These are phyloP conservation scores for Drosophila falleni DNA, from an alignment of 2,888 invertebrate species.

Conservation along the genomic window DNA sequence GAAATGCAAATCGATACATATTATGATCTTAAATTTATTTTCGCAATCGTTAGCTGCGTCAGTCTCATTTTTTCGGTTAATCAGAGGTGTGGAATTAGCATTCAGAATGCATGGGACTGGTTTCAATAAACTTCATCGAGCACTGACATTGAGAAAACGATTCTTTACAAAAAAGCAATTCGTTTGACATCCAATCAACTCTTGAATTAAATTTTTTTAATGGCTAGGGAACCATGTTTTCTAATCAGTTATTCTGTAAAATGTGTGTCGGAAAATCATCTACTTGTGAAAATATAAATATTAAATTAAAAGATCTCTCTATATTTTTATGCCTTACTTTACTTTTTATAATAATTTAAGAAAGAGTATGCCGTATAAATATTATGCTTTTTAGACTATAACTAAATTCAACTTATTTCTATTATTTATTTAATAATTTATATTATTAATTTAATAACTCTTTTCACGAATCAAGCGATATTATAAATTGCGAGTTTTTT, in stretches of 20 bases:
- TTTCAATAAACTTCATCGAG: conserved; percentile 33
- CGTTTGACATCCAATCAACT: conserved; percentile 9
- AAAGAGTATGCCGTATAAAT: too few species aligned
- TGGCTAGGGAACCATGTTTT: too few species aligned
- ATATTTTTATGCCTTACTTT: too few species aligned
- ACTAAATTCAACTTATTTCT: not conserved
- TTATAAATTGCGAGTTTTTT: not conserved
- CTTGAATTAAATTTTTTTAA: too few species aligned
- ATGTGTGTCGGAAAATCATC: not conserved
- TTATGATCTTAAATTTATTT: not conserved
- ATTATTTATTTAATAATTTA: not conserved
- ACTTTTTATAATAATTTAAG: too few species aligned
- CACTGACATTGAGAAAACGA: conserved; percentile 18
- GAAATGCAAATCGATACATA: conserved; percentile 16
- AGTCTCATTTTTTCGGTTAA: conserved; percentile 11
- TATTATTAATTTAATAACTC: too few species aligned
- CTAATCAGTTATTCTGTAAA: conserved; percentile 3
- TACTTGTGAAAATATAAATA: too few species aligned
- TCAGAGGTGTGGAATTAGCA: conserved; percentile 21
- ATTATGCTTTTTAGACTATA: not conserved
- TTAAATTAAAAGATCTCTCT: too few species aligned
- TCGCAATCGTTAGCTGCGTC: conserved; percentile 2
- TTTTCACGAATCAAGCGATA: too few species aligned
- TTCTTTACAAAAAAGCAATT: conserved; percentile 10
- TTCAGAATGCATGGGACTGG: conserved; percentile 26